phyloP scores from a whole-genome alignment of 2,113 vertebrate species.

The Semnornis frantzii region DNA sequence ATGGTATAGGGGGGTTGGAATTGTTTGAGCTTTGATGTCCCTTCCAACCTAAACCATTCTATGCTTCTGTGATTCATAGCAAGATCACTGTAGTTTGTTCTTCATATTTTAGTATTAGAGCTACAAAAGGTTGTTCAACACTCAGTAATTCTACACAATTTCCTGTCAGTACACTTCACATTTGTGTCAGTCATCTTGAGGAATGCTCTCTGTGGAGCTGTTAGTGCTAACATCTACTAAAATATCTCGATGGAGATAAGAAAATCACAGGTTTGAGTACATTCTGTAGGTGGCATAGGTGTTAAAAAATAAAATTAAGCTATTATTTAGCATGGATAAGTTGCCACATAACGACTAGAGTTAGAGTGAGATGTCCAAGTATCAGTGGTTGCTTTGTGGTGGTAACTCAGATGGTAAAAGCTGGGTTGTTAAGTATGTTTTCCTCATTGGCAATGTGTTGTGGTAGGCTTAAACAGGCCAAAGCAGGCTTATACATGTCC shows the following conservation, averaged over 20 bases:
- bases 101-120: neutral
- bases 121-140: neutral
- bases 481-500: no score
- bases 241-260: neutral
- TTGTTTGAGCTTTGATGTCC: no score
- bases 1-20: no score
- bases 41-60: no score
- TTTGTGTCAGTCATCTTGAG: neutral
- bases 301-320: neutral
- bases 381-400: neutral
- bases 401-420: neutral
- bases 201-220: neutral
- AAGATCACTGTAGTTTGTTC: neutral
- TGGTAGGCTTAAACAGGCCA: no score
- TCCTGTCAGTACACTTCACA: neutral
- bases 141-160: neutral
- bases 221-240: neutral
- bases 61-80: no score
- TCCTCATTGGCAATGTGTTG: neutral
- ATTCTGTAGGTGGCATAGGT: neutral
- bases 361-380: neutral
- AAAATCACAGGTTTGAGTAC: neutral
- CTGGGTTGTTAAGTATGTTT: neutral
- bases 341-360: neutral
- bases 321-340: neutral